Conservation (phyloP, 2,888 invertebrate genomes). For the Cataglyphis rosenhaueri region DNA sequence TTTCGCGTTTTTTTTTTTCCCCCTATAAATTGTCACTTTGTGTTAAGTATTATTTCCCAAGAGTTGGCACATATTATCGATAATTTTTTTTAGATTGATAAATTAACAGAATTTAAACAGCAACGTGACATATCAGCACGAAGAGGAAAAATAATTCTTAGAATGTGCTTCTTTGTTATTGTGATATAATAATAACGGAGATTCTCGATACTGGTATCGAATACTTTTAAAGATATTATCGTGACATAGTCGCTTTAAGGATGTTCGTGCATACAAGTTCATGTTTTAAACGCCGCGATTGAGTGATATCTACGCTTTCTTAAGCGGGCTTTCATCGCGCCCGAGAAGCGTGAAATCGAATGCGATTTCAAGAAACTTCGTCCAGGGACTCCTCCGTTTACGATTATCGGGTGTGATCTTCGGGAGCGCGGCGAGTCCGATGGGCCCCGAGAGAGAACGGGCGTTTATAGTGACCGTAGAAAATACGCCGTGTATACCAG, state of each 20-base stretch:
- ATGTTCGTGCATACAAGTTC: not conserved
- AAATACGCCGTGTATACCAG: conserved; percentile 50
- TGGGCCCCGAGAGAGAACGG: not conserved
- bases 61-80: no score
- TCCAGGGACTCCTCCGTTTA: not conserved
- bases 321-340: conserved; percentile 47
- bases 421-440: conserved; percentile 12
- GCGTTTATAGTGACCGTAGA: conserved; percentile 55
- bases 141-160: no score
- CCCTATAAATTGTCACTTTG: not conserved
- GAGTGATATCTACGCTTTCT: not conserved
- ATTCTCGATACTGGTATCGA: no score
- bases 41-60: not conserved
- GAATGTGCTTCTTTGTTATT: no score
- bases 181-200: no score
- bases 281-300: not conserved
- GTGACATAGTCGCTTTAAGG: not conserved
- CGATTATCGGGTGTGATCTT: conserved; percentile 19
- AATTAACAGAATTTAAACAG: no score
- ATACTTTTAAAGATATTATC: not conserved
- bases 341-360: not conserved
- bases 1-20: not conserved
- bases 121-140: no score
- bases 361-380: conserved; percentile 17
- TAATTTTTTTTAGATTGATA: no score